Percentiles rank a stretch among this genome's conserved stretches.
phyloP scores from a whole-genome alignment of 92 coral and sea anemone species.

The Siderastrea siderea region DNA sequence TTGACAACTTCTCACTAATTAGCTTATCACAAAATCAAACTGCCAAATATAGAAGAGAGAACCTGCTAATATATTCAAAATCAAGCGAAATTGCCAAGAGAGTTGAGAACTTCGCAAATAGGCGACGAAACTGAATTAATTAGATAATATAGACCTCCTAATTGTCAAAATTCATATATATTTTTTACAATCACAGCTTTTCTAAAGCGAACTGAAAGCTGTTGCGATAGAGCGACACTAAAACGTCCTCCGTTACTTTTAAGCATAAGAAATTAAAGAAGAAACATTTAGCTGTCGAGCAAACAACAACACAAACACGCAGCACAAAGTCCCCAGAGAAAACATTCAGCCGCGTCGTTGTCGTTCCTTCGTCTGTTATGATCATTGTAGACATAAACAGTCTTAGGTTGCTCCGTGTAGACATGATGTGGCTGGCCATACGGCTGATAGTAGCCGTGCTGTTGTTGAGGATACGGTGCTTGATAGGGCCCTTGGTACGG shows the following conservation, averaged over 20 bases:
- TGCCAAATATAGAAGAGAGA: background rate
- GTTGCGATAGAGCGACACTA: background rate
- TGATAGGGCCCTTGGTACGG: constrained; percentile 45
- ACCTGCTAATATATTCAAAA: constrained; percentile 11
- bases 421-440: constrained; percentile 69
- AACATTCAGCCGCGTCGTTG: constrained; percentile 83
- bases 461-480: constrained; percentile 45
- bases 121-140: background rate
- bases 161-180: background rate
- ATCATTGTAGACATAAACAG: constrained; percentile 92
- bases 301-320: constrained; percentile 96
- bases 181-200: background rate
- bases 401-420: constrained; percentile 88
- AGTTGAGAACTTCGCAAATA: background rate
- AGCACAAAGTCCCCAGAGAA: constrained; percentile 90
- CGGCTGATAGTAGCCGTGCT: constrained; percentile 57
- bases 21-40: background rate
- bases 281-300: constrained; percentile 23
- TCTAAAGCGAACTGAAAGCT: background rate
- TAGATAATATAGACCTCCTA: background rate
- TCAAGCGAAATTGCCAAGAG: background rate
- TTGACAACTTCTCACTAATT: background rate
- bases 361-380: constrained; percentile 51
- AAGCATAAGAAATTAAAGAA: background rate
- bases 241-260: background rate